Evolutionary conservation across 2,888 invertebrate genomes (phyloP), one percentile per base, ranked within the genome.

Genomic region (Sceliomorpha sp.): DNA sequence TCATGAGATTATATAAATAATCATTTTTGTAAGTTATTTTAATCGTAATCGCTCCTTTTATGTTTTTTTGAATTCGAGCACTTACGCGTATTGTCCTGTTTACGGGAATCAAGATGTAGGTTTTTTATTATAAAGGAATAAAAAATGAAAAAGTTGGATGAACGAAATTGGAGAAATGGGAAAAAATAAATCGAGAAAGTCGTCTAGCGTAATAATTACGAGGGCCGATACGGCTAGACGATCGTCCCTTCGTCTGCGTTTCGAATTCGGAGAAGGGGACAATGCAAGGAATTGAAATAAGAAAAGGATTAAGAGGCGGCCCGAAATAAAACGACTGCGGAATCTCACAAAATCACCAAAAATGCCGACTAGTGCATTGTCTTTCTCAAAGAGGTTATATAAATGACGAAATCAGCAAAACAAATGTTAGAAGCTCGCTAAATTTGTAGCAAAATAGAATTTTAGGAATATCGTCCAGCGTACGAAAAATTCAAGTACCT

Each of bases 221-320:
- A 44, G 48, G 48, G 17, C 37, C 60, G 47, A 47, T 53, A 15
- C 42, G 56, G 51, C 37, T 64, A 64, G 64, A 51, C 58, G 44
- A 58, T 45, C 56, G 58, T 47, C 26, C 39, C 42, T 37, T 53
- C 37, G 42, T 15, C 42, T 42, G 13, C 6, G 42, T 13, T 14
- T 42, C 42, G 31, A 36, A 26, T 67, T 67, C 67, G 60, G 15
- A 42, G 67, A 67, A 67, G 51, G 42, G 44, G 59, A 67, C 67
- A 67, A 67, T 67, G 36, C 29, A 48, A 42, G 37, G 55, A 48
- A 67, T 59, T 60, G 15, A 60, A 67, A 67, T 53, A 60, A 53
- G 48, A 67, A 67, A 12, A 67, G 39, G 31, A 12, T 27, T 37
- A 44, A 67, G 36, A 39, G 47, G 27, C 51, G 51, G 17, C 40